Evolutionary conservation across 2,113 vertebrate species (phyloP).

Genomic region (Actenoides hombroni): DNA sequence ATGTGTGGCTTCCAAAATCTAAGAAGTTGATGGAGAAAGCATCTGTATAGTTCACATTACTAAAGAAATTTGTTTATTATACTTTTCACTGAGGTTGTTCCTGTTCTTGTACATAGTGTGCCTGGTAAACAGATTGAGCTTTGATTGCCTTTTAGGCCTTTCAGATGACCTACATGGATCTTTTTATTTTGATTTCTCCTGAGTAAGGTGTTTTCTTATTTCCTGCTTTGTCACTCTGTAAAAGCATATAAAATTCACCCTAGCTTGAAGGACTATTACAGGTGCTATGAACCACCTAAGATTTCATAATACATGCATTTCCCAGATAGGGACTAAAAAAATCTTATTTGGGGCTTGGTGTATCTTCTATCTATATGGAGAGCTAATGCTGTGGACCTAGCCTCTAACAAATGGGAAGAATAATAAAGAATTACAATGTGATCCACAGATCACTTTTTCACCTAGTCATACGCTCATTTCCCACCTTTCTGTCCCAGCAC

Average conservation of each 20-base stretch:
- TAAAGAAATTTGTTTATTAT: background rate
- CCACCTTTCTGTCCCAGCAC: background rate
- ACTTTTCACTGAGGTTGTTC: background rate
- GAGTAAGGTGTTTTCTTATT: background rate
- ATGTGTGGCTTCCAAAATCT: background rate
- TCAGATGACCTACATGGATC: background rate
- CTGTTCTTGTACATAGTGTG: background rate
- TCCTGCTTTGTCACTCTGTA: background rate
- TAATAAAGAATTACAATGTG: background rate
- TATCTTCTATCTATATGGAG: background rate
- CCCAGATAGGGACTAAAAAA: background rate
- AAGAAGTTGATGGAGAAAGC: background rate
- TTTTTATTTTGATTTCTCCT: constrained; percentile 3
- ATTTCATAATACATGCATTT: background rate
- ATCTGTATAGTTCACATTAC: background rate
- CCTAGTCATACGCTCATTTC: background rate
- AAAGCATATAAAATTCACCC: background rate
- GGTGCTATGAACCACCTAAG: background rate
- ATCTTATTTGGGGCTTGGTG: background rate
- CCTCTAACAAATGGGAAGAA: background rate
- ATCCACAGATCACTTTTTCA: background rate
- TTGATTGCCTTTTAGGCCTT: constrained; percentile 3
- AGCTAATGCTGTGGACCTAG: background rate
- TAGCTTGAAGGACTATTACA: background rate
- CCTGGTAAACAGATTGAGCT: constrained; percentile 18